phyloP scores from a whole-genome alignment of 2,797 vertebrate genomes.

The Heliangelus exortis region DNA sequence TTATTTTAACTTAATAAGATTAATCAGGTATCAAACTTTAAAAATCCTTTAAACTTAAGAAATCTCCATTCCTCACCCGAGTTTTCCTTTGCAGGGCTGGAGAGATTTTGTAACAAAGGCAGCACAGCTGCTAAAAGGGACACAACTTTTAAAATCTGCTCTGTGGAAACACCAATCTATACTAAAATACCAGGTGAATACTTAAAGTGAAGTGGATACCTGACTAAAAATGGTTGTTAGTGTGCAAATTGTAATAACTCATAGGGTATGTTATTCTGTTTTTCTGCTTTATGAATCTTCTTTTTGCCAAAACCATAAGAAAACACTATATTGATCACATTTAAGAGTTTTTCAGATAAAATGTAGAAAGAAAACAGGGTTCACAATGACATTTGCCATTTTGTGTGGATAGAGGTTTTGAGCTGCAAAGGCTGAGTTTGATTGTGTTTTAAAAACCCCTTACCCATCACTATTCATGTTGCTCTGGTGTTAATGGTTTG shows the following conservation, averaged over 20 bases:
- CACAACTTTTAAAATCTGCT: not conserved
- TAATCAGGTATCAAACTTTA: not conserved
- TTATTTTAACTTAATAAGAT: not conserved
- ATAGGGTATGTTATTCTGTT: not conserved
- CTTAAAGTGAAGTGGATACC: not conserved
- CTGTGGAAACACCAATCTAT: not conserved
- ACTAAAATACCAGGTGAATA: not conserved
- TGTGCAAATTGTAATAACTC: not conserved
- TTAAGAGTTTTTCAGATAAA: not conserved
- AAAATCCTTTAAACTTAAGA: not conserved
- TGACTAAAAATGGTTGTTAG: not conserved
- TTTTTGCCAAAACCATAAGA: not conserved
- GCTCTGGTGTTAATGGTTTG: not conserved
- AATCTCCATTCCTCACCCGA: accelerated
- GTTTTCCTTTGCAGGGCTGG: not conserved
- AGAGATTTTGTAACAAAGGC: not conserved
- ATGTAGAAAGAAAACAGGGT: not conserved
- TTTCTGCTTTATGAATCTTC: not conserved
- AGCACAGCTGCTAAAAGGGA: not conserved
- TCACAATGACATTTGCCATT: not conserved
- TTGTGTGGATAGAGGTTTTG: not conserved
- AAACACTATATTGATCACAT: not conserved
- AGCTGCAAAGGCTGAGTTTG: not conserved
- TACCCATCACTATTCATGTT: not conserved
- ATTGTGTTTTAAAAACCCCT: not conserved